Evolutionary conservation across 2,888 invertebrate genomes (phyloP).

Genomic region (Mactromeris polynyma): DNA sequence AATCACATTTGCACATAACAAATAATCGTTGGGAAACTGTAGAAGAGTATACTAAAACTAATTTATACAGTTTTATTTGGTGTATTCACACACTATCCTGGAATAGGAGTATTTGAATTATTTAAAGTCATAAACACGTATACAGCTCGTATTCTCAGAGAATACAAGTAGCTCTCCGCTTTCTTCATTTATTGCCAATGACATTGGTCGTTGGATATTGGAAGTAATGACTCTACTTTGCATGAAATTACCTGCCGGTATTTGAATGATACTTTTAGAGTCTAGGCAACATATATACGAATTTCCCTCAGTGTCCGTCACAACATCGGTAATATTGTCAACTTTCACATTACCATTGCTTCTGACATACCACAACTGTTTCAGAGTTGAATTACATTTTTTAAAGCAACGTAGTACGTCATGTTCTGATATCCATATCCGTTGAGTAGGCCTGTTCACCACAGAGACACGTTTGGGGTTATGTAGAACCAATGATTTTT

Average conservation of each 20-base stretch:
- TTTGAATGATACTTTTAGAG: constrained; percentile 29
- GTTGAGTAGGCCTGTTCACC: no score
- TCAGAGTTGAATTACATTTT: neutral
- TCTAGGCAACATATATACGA: constrained; percentile 20
- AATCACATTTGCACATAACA: no score
- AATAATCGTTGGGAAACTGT: no score
- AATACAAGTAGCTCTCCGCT: neutral
- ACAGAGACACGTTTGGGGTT: neutral
- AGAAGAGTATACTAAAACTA: no score
- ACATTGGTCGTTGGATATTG: neutral
- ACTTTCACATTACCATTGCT: neutral
- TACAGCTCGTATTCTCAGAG: neutral
- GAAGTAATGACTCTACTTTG: neutral
- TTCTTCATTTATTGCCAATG: neutral
- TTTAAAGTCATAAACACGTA: neutral
- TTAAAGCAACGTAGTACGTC: neutral
- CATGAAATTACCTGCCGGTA: neutral
- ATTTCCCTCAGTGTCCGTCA: constrained; percentile 24
- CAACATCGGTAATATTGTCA: constrained; percentile 16
- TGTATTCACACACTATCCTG: no score
- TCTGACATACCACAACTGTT: constrained; percentile 21
- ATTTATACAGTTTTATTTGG: no score
- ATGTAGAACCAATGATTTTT: neutral
- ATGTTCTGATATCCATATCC: neutral
- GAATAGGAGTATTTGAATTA: neutral